Conservation (phyloP, 1,140 invertebrate species). For the Drosophila pandora region DNA sequence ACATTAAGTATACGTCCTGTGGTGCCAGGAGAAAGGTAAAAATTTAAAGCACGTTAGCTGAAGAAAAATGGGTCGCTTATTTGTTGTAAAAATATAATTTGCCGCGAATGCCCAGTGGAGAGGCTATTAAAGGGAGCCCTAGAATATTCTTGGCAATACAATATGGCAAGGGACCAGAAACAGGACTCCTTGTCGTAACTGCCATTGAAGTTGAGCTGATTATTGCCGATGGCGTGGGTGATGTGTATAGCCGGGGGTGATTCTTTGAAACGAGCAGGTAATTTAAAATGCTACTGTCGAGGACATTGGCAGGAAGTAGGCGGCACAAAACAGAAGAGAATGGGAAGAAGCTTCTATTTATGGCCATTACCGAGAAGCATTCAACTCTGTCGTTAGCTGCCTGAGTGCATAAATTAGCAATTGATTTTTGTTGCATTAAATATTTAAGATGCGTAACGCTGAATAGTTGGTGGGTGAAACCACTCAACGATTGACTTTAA, state of each 20-base stretch:
- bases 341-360: conserved; percentile 38
- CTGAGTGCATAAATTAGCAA: conserved; percentile 64
- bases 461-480: background rate
- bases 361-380: conserved; percentile 53
- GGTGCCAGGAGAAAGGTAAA: conserved; percentile 1
- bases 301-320: conserved; percentile 16
- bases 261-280: conserved; percentile 55
- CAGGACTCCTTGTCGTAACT: conserved; percentile 13
- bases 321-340: background rate
- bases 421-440: conserved; percentile 62
- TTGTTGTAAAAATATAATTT: background rate
- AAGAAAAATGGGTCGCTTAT: background rate
- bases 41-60: background rate
- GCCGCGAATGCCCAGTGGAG: background rate
- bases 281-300: conserved; percentile 59
- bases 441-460: conserved; percentile 37
- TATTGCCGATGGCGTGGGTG: conserved; percentile 25
- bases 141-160: conserved; percentile 22
- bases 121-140: conserved; percentile 25
- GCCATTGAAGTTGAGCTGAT: conserved; percentile 47
- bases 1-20: conserved; percentile 41
- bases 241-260: conserved; percentile 7
- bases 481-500: conserved; percentile 24
- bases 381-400: conserved; percentile 39
- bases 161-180: conserved; percentile 1